Conservation (phyloP, 2,113 vertebrate genomes). For the Odobenus rosmarus region DNA sequence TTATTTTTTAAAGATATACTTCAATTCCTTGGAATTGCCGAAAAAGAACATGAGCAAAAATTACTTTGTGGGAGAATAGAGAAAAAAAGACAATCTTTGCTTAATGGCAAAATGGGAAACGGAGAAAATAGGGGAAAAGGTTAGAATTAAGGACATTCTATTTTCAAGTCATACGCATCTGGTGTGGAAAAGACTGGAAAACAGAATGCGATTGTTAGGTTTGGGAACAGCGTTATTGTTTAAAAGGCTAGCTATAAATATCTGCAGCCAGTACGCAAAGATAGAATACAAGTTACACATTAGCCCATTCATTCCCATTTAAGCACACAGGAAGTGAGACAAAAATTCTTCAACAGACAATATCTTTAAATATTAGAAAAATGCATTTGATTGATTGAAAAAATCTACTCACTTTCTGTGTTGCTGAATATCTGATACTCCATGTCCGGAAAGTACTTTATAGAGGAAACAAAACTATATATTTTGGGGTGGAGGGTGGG, state of each 20-base stretch:
- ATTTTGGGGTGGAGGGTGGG: too few relatives aligned
- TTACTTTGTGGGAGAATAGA: neutral
- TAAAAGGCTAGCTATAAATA: conserved; percentile 57
- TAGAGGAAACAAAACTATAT: neutral
- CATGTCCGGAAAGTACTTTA: neutral
- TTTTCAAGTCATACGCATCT: conserved; percentile 38
- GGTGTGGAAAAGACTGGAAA: conserved; percentile 12
- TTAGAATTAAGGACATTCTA: conserved; percentile 46
- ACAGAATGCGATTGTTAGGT: conserved; percentile 56
- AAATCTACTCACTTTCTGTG: neutral
- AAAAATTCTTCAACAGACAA: conserved; percentile 23
- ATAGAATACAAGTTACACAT: conserved; percentile 28
- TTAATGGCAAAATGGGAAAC: neutral
- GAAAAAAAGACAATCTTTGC: neutral
- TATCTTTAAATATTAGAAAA: conserved; percentile 41
- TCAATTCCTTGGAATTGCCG: neutral
- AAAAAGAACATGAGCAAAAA: neutral
- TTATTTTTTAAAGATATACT: neutral
- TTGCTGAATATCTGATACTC: conserved; percentile 30
- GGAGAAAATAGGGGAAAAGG: neutral
- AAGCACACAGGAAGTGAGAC: conserved; percentile 51
- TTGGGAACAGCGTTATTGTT: conserved; percentile 30
- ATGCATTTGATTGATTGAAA: neutral
- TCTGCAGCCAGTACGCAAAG: neutral
- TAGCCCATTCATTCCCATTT: conserved; percentile 55